phyloP scores from a whole-genome alignment of 1,140 invertebrate genomes.

The Hycleus phaleratus region DNA sequence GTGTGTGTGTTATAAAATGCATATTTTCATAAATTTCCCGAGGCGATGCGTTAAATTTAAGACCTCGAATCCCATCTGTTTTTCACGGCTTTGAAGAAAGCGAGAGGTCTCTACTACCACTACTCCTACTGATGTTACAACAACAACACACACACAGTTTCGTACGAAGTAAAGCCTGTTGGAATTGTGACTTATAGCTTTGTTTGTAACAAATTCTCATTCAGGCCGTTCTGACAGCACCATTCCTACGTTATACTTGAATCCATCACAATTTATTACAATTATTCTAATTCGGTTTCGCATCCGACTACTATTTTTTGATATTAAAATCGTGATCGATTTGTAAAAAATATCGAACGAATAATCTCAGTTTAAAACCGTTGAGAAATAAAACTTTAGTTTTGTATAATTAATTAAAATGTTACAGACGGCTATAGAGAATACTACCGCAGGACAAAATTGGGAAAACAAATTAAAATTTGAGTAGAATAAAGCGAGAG shows the following conservation, averaged over 20 bases:
- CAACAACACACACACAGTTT: not conserved
- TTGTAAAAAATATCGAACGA: too few species aligned
- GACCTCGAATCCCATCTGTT: slow-evolving; percentile 17
- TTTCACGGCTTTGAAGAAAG: slow-evolving; percentile 16
- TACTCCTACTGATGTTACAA: too few species aligned
- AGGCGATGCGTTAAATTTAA: slow-evolving; percentile 15
- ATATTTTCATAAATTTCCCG: slow-evolving; percentile 16
- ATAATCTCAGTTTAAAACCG: not conserved
- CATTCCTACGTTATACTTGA: slow-evolving; percentile 15
- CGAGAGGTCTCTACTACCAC: slow-evolving; percentile 3
- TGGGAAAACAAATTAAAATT: slow-evolving; percentile 25
- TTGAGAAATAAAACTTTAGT: slow-evolving; percentile 20
- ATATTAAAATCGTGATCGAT: too few species aligned
- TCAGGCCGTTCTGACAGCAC: slow-evolving; percentile 13
- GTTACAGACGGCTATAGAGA: slow-evolving; percentile 22
- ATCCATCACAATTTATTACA: slow-evolving; percentile 14
- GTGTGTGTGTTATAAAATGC: not conserved
- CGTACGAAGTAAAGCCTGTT: slow-evolving; percentile 9
- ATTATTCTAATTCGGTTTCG: slow-evolving; percentile 8
- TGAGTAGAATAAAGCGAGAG: slow-evolving; percentile 21
- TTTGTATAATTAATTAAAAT: slow-evolving; percentile 29
- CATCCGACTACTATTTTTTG: too few species aligned
- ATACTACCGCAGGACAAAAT: slow-evolving; percentile 14
- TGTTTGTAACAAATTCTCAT: slow-evolving; percentile 20
- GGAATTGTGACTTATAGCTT: slow-evolving; percentile 20